phyloP scores from a whole-genome alignment of 2,888 invertebrate genomes.

The Andrena bicolor region DNA sequence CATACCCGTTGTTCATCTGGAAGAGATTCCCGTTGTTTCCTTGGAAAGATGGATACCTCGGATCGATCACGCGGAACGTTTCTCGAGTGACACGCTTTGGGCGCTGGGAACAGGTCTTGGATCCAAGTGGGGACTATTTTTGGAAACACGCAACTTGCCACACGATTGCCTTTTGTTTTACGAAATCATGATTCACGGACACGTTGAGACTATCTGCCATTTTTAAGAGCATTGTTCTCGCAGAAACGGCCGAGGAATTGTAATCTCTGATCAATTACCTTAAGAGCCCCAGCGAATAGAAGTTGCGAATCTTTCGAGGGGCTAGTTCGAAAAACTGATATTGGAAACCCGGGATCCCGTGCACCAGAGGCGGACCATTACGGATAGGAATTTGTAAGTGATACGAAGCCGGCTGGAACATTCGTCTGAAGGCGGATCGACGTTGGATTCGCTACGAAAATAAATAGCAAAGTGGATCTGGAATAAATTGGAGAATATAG shows the following conservation, averaged over 20 bases:
- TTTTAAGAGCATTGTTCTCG: not conserved
- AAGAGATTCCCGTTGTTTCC: conserved; percentile 37
- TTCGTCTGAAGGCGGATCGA: conserved; percentile 53
- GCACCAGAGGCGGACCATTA: conserved; percentile 17
- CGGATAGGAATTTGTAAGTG: conserved; percentile 23
- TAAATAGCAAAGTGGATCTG: conserved; percentile 61
- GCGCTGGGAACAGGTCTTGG: not conserved
- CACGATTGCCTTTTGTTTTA: not conserved
- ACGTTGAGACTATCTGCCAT: too few relatives aligned
- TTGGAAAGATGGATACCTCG: not conserved
- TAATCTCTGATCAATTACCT: conserved; percentile 8
- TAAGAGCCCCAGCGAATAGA: not conserved
- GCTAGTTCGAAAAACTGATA: conserved; percentile 9
- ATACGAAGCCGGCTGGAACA: conserved; percentile 41
- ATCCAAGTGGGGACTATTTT: too few relatives aligned
- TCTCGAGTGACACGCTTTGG: not conserved
- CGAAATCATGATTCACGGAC: too few relatives aligned
- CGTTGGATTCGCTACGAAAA: conserved; percentile 44
- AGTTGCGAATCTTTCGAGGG: not conserved
- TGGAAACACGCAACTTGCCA: not conserved
- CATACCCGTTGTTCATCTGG: conserved; percentile 32
- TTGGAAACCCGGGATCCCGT: not conserved
- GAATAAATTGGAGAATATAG: conserved; percentile 65
- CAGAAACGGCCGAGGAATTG: not conserved
- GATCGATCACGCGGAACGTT: conserved; percentile 2